Evolutionary conservation across 2,797 vertebrate species (phyloP), one percentile per base, ranked within the genome.

Genomic region (Coendou prehensilis): DNA sequence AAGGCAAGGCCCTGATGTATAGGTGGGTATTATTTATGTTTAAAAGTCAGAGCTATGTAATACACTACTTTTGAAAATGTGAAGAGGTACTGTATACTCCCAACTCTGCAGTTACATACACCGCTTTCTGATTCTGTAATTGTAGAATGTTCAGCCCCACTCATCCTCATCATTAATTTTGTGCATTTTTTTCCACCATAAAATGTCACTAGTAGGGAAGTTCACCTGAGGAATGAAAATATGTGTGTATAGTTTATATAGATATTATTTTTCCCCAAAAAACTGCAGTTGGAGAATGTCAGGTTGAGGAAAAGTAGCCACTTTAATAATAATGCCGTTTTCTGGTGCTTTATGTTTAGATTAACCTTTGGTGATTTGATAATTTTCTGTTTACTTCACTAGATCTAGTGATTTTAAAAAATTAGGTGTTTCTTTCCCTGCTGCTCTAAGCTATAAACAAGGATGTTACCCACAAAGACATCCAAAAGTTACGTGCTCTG

Each of bases 1-100:
- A 99, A 97, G 99, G 99, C 94, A 98, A 98, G 89, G 99, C 99
- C 82, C 98, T 99, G 61, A 98, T 99, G 41, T 99, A 99, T 98
- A 99, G 99, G 99, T 99, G 87, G 57, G 99, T 98, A 33, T 81
- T 82, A 57, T 54, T 20, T 89, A 82, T 84, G 26, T 80, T 96
- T 78, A 87, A 57, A 85, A 85, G 28, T 88, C 45, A 56, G 82
- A 93, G 56, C 18, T 76, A 28, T 9, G 11, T 88, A 18, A 41
- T 87, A 59, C 41, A 23, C 59, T 59, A 59, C 20, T 47, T 83
- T 71, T 88, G 84, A 94, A 85, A 91, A 52, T 75, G 9, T 69
- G 37, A 86, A 91, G 64, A 85, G 45, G 26, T 80, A 33, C 14
- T 79, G 0, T 69, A 7, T 20, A 28, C 50, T 94, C 26, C 8